These are phyloP conservation scores for Morpho helenor DNA, from an alignment of 2,888 invertebrate species.

Conservation along the genomic window DNA sequence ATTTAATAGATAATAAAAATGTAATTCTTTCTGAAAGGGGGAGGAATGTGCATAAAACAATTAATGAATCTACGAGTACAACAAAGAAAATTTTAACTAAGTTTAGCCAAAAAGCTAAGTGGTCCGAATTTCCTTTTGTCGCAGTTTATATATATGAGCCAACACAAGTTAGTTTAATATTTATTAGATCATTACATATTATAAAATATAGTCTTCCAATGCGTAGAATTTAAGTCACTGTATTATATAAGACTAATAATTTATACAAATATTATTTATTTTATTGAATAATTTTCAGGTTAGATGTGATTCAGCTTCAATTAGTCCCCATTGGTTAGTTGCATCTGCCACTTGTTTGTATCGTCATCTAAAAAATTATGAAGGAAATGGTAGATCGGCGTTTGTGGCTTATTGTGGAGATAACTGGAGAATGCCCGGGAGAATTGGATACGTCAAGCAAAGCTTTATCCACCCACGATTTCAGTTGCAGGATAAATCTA, in stretches of 20 bases:
- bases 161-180: conserved; percentile 43
- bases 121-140: conserved; percentile 55
- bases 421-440: conserved; percentile 52
- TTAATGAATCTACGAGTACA: background rate
- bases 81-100: conserved; percentile 3
- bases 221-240: background rate
- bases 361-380: conserved; percentile 43
- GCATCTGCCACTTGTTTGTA: conserved; percentile 58
- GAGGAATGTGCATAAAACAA: background rate
- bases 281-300: conserved; percentile 38
- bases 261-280: background rate
- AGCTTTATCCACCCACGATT: conserved; percentile 56
- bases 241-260: background rate
- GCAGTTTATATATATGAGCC: conserved; percentile 62
- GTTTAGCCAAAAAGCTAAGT: conserved; percentile 32
- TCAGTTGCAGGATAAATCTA: conserved; percentile 38
- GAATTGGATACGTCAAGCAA: conserved; percentile 57
- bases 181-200: background rate
- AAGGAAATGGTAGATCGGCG: conserved; percentile 44
- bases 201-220: no score
- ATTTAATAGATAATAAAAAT: conserved; percentile 11
- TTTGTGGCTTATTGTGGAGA: conserved; percentile 58
- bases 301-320: conserved; percentile 59
- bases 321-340: conserved; percentile 61
- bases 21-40: background rate